phyloP scores from a whole-genome alignment of 2,888 invertebrate species.

The Carpatolechia fugitivella region DNA sequence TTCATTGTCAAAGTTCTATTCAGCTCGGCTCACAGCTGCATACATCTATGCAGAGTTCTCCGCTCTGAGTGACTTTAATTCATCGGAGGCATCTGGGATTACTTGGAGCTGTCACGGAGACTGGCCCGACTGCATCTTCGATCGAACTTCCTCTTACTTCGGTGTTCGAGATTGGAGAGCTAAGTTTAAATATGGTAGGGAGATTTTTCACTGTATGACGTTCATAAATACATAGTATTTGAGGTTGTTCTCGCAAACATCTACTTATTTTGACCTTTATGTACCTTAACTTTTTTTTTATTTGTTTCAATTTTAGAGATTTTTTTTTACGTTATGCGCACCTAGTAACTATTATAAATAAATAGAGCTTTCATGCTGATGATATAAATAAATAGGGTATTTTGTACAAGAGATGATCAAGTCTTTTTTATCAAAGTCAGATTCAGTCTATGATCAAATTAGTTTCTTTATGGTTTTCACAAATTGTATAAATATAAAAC shows the following conservation, averaged over 20 bases:
- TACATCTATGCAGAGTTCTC: constrained; percentile 10
- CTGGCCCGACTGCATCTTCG: constrained; percentile 42
- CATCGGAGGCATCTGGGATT: constrained; percentile 61
- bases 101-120: constrained; percentile 56
- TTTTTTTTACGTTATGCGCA: too few relatives aligned
- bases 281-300: too few relatives aligned
- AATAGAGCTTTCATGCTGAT: too few relatives aligned
- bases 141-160: constrained; percentile 47
- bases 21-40: constrained; percentile 4
- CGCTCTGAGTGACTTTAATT: constrained; percentile 57
- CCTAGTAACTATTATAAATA: too few relatives aligned
- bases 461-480: too few relatives aligned
- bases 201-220: not conserved
- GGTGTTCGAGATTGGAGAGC: constrained; percentile 27
- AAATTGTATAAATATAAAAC: not conserved
- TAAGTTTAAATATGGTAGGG: not conserved
- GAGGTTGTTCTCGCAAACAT: too few relatives aligned
- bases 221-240: not conserved
- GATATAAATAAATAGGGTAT: too few relatives aligned
- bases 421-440: too few relatives aligned
- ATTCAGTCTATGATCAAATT: too few relatives aligned
- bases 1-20: constrained; percentile 8
- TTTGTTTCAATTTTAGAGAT: too few relatives aligned
- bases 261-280: too few relatives aligned
- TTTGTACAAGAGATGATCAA: too few relatives aligned